Conservation (phyloP, 2,797 vertebrate species). For the Odontamblyopus rebecca region DNA sequence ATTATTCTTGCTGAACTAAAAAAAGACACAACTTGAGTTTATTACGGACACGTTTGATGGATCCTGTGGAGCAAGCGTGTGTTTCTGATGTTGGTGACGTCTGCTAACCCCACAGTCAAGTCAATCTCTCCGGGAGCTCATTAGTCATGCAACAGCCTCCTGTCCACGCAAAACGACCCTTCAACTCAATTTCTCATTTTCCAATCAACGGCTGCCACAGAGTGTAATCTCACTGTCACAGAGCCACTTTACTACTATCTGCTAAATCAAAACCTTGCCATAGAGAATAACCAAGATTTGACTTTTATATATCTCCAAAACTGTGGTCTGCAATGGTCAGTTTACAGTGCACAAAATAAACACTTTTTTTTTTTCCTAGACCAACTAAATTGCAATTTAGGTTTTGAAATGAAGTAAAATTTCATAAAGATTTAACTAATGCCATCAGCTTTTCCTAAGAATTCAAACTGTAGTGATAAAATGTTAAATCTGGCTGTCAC, state of each 20-base stretch:
- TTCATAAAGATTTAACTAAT: too few relatives aligned
- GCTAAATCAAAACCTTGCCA: background rate
- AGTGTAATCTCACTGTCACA: constrained; percentile 63
- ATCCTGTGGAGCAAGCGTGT: constrained; percentile 6
- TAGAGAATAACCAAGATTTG: background rate
- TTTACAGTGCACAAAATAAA: background rate
- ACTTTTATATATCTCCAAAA: background rate
- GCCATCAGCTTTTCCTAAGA: too few relatives aligned
- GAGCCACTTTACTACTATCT: background rate
- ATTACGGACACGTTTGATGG: constrained; percentile 12
- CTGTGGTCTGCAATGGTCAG: background rate
- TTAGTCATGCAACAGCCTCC: constrained; percentile 61
- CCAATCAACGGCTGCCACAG: constrained; percentile 61
- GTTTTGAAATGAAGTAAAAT: too few relatives aligned
- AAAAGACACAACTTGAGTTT: background rate
- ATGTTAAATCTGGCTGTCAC: too few relatives aligned
- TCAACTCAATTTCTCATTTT: constrained; percentile 58
- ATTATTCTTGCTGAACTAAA: background rate
- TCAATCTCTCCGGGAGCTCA: constrained; percentile 37
- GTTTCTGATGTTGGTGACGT: constrained; percentile 4
- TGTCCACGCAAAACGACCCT: constrained; percentile 53
- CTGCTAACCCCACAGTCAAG: constrained; percentile 15
- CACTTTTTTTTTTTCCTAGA: too few relatives aligned
- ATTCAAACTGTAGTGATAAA: too few relatives aligned
- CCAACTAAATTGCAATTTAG: too few relatives aligned